phyloP scores from a whole-genome alignment of 2,888 invertebrate genomes.

The Drosophila hamatofila region DNA sequence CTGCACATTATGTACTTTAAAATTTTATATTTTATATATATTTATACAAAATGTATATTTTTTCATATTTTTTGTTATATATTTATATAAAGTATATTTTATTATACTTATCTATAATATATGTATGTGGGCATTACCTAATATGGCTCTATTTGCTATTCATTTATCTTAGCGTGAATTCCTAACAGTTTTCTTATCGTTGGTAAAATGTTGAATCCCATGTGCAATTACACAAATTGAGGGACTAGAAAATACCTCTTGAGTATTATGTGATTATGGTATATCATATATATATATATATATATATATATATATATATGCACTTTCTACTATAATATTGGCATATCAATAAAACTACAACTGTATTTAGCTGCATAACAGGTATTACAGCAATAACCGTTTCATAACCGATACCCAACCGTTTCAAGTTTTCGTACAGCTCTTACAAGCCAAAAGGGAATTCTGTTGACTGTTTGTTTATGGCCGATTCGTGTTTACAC shows the following conservation, averaged over 20 bases:
- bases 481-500: conserved; percentile 2
- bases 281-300: background rate
- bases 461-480: background rate
- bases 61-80: background rate
- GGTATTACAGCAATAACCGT: background rate
- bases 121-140: background rate
- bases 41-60: background rate
- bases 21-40: background rate
- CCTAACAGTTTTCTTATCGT: conserved; percentile 31
- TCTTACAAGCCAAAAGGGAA: background rate
- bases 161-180: conserved; percentile 21
- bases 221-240: background rate
- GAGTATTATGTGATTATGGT: background rate
- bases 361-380: background rate
- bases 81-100: background rate
- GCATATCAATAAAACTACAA: background rate
- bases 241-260: conserved; percentile 21
- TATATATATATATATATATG: background rate
- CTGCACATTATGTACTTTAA: background rate
- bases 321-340: background rate
- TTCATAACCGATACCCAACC: background rate
- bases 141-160: background rate
- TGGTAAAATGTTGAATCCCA: background rate
- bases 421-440: background rate
- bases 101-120: background rate